These are phyloP conservation scores for Nibea albiflora DNA, from an alignment of 2,113 vertebrate species.

Conservation along the genomic window DNA sequence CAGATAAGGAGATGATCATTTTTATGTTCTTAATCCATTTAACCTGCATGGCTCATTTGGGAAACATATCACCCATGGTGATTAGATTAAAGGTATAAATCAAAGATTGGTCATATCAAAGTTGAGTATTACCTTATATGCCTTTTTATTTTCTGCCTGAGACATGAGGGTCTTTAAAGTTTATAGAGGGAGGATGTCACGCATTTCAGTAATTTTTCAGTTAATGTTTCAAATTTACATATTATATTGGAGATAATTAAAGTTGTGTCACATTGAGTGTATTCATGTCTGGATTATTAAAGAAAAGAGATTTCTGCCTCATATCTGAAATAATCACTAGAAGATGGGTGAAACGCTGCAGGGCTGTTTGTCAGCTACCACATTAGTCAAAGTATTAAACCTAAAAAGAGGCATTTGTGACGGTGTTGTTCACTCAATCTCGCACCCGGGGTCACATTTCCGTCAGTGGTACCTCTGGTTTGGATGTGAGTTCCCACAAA, in stretches of 20 bases:
- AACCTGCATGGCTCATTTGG: conserved; percentile 46
- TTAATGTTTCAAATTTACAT: conserved; percentile 8
- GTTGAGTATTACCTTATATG: conserved; percentile 21
- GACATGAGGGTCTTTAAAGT: conserved; percentile 13
- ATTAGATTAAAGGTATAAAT: conserved; percentile 31
- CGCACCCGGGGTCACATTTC: not conserved
- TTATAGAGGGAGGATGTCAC: conserved; percentile 16
- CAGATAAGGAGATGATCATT: conserved; percentile 18
- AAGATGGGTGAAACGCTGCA: not conserved
- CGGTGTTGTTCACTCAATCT: not conserved
- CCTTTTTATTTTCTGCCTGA: conserved; percentile 37
- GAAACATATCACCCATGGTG: conserved; percentile 34
- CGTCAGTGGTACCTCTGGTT: not conserved
- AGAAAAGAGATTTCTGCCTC: conserved; percentile 1
- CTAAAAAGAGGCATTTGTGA: not conserved
- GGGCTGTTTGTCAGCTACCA: not conserved
- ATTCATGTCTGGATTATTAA: conserved; percentile 1
- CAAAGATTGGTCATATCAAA: conserved; percentile 8
- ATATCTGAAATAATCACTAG: not conserved
- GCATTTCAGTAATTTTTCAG: conserved; percentile 1
- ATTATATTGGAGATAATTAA: not conserved
- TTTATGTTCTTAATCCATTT: conserved; percentile 43
- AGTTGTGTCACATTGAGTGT: not conserved
- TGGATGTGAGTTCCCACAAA: not conserved
- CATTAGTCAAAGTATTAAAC: not conserved